Base-by-base conservation (phyloP, 64 coral and sea anemone genomes). In the Stylophora pistillata region DNA sequence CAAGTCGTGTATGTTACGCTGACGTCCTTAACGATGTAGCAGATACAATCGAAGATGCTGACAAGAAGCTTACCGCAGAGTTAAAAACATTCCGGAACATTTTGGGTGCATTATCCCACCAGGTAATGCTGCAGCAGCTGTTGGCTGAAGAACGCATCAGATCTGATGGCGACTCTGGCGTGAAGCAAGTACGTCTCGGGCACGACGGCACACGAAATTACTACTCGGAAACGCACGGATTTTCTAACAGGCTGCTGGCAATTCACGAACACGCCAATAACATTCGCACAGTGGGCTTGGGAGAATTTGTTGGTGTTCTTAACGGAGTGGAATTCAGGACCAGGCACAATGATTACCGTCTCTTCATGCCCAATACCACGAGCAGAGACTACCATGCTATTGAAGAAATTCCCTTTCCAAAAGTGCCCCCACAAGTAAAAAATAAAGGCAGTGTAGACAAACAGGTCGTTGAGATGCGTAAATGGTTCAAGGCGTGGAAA, bases 301-400 rank as follows among this genome's bases (percentile, higher is more conserved):
- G 92, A 23, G 92, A 94, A 61, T 84, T 94, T 58, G 78, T 94
- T 83, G 92, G 29, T 9, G 87, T 94, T 28, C 64, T 94, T 15
- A 94, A 94, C 28, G 92, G 92, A 58, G 92, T 94, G 23, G 92
- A 94, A 72, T 94, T 94, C 74, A 88, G 92, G 25, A 94, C 92
- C 26, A 89, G 92, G 56, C 92, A 94, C 55, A 94, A 94, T 56
- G 92, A 94, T 73, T 94, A 94, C 56, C 92, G 92, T 41, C 80
- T 94, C 26, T 85, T 73, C 87, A 89, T 86, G 87, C 71, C 92
- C 6, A 72, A 27, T 61, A 74, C 28, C 54, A 72, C 33, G 3
- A 85, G 77, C 16, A 70, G n/a, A 57, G 92, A 89, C 13, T 86
- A 78, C 53, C 87, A 89, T 37, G 78, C 30, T 55, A 85, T 60